phyloP scores from a whole-genome alignment of 2,888 invertebrate genomes.

The Lasioglossum malachurum region DNA sequence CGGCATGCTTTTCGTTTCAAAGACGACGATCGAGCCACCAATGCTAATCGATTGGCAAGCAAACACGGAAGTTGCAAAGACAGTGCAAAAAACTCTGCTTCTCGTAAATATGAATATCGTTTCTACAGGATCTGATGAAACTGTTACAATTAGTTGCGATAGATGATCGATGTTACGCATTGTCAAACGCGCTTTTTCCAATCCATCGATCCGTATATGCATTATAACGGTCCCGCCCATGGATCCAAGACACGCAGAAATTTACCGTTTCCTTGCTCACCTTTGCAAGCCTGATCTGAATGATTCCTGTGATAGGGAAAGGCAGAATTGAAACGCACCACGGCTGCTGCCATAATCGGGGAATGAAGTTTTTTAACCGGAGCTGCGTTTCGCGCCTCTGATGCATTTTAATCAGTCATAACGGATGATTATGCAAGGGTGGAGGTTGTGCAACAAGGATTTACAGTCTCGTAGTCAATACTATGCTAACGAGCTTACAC shows the following conservation, averaged over 20 bases:
- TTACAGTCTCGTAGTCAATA: slow-evolving; percentile 50
- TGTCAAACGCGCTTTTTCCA: slow-evolving; percentile 11
- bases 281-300: slow-evolving; percentile 20
- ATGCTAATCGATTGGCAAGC: neutral
- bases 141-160: slow-evolving; percentile 18
- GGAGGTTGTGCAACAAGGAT: slow-evolving; percentile 61
- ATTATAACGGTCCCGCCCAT: no score
- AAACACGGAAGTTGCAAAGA: neutral
- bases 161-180: neutral
- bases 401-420: slow-evolving; percentile 45
- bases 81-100: slow-evolving; percentile 9
- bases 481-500: slow-evolving; percentile 64
- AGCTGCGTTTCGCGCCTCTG: neutral
- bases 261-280: neutral
- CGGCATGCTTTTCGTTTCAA: neutral
- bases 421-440: slow-evolving; percentile 57
- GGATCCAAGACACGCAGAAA: neutral
- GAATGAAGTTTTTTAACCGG: neutral
- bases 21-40: neutral
- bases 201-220: no score
- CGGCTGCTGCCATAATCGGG: neutral
- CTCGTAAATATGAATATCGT: slow-evolving; percentile 32
- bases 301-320: neutral
- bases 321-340: neutral
- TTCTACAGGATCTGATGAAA: slow-evolving; percentile 31